These are phyloP conservation scores for Drosophila sturtevanti DNA, from an alignment of 1,140 invertebrate genomes.

Conservation along the genomic window DNA sequence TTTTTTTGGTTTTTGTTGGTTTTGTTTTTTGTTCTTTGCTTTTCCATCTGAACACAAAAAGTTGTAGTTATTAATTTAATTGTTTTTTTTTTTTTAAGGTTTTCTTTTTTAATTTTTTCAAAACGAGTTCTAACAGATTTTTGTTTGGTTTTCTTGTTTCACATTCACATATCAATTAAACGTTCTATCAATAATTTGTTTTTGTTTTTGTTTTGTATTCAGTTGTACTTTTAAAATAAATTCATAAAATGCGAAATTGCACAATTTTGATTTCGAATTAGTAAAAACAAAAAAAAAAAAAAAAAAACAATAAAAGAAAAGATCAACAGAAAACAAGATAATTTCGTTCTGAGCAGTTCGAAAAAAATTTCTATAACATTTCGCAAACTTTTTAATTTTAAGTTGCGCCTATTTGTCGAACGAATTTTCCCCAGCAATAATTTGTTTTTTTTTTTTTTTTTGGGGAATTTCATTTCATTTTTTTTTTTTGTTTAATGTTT, in stretches of 20 bases:
- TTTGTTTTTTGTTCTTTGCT: constrained; percentile 48
- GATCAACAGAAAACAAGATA: not conserved
- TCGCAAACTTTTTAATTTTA: constrained; percentile 22
- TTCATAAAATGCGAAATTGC: constrained; percentile 72
- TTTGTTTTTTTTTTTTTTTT: not conserved
- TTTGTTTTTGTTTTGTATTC: constrained; percentile 60
- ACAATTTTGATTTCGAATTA: constrained; percentile 64
- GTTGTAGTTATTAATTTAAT: constrained; percentile 24
- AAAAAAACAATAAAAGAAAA: not conserved
- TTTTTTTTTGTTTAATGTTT: constrained; percentile 20
- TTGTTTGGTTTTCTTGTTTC: constrained; percentile 32
- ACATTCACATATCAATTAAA: constrained; percentile 38
- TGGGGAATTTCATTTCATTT: constrained; percentile 20
- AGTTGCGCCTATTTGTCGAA: too few species aligned
- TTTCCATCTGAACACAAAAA: constrained; percentile 75
- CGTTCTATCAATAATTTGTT: constrained; percentile 16
- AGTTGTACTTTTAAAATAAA: constrained; percentile 76
- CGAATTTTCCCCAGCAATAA: not conserved
- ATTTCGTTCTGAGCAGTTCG: constrained; percentile 6
- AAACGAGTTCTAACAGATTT: constrained; percentile 56
- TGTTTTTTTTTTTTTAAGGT: constrained; percentile 18
- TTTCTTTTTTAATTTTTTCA: constrained; percentile 45
- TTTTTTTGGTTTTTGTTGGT: constrained; percentile 22
- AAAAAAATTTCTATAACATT: constrained; percentile 39
- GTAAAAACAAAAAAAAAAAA: constrained; percentile 22